Evolutionary conservation across 2,888 invertebrate species (phyloP), one percentile per base, ranked within the genome.

Genomic region (Hypercompe scribonia): DNA sequence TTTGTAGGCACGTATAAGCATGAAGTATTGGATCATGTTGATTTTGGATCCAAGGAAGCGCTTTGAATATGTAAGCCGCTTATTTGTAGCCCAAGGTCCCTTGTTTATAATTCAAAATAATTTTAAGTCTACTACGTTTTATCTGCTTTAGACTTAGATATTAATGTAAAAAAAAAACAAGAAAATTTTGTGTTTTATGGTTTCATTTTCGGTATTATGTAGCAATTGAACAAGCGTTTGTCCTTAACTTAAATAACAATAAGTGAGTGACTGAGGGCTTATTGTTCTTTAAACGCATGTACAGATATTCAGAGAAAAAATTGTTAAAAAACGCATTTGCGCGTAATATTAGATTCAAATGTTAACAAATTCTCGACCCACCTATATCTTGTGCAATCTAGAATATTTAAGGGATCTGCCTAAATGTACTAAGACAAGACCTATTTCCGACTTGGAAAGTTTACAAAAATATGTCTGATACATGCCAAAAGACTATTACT

Each of bases 1-100:
- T 46, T 46, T 66, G 33, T 46, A 46, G 66, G 31, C 75, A 78
- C 81, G 74, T 67, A 15, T 65, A 2, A 65, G 39, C 46, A 75
- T 61, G 61, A 67, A 11, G 50, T 36, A 75, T 72, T 67, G 61
- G 33, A 34, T 78, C 24, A 61, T 7, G 34, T 69, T 64, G 61
- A 61, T 61, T 61, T 61, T 61, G 46, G 66, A 24, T 46, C 46
- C 46, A 66, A 46, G 33, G 66, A 31, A 46, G 33, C 46, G 33
- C 46, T 31, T 31, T 42, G 66, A 66, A 46, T 66, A 66, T 66
- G 46, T 66, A 66, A 66, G 66, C 66, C 24, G 66, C 66, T 66
- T 66, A 66, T 66, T 24, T 66, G 36, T 28, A 18, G 39, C 39
- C 61, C 18, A 28, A 65, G 39, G 15, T 65, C 8, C n/a, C n/a